These are phyloP conservation scores for Cavia porcellus DNA, from an alignment of 2,113 vertebrate species.

Conservation along the genomic window DNA sequence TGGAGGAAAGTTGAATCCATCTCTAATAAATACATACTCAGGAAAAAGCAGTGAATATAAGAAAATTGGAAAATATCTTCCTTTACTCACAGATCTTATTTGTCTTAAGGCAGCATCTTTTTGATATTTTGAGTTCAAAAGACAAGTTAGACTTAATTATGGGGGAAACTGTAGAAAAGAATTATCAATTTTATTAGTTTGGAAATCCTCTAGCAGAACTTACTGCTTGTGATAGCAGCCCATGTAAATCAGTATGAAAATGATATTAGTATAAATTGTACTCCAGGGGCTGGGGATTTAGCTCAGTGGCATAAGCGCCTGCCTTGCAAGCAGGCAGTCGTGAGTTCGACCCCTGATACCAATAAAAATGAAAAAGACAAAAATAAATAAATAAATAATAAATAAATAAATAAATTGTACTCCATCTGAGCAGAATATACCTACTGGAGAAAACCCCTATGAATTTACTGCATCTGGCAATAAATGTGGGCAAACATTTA, in stretches of 20 bases:
- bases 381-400: too few species aligned
- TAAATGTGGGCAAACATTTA: not conserved
- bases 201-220: not conserved
- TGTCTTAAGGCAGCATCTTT: conserved; percentile 24
- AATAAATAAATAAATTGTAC: too few species aligned
- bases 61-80: conserved; percentile 28
- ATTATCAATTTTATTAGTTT: not conserved
- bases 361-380: too few species aligned
- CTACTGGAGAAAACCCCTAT: not conserved
- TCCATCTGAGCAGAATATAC: not conserved
- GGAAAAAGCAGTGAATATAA: not conserved
- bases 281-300: too few species aligned
- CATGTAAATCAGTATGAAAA: not conserved
- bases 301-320: too few species aligned
- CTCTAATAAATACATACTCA: conserved; percentile 37
- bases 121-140: conserved; percentile 8
- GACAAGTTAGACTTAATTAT: conserved; percentile 20
- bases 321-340: too few species aligned
- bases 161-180: not conserved
- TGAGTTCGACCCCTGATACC: too few species aligned
- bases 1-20: conserved; percentile 6
- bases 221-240: not conserved
- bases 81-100: not conserved
- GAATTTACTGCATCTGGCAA: not conserved
- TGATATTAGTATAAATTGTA: not conserved